Base-by-base conservation (phyloP, 1,140 invertebrate genomes). In the Drosophila saltans region DNA sequence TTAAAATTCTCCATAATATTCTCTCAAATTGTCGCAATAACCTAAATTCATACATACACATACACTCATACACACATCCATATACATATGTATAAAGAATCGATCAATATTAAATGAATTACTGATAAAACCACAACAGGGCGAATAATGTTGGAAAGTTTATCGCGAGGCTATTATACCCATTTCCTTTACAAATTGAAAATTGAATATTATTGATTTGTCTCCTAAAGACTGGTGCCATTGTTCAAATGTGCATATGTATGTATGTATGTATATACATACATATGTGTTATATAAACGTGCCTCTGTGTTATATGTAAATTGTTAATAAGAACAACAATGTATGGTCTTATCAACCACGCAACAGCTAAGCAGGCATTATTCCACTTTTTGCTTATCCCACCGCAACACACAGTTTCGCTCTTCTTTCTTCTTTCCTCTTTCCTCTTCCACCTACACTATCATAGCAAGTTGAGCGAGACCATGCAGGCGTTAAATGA, bases 401-500 rank as follows among this genome's bases (percentile, higher is more conserved):
- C 45, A 26, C 45, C 45, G 2, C 45, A 57, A 58, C 62, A 73
- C 48, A 58, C 24, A 36, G 8, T 26, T 52, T 16, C 16, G 16
- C 57, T 63, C 41, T 41, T 59, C 62, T 55, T 65, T 36, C 43
- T 57, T 45, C 52, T 59, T 30, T 33, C 61, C 55, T 55, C 65
- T 8, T 41, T 55, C 26, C 43, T 48, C 16, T 71, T 45, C 6
- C 33, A 36, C 6, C 33, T 5, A 36, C 33, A 36, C 33, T 36
- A 36, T 36, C 33, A 36, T 36, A 36, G 33, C 33, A 36, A 40
- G 61, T 62, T 62, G 24, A 26, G 64, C 61, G 24, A 66, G 80
- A 57, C 68, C 82, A 86, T 66, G 72, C 82, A 86, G 75, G 82
- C 82, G 83, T 86, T 86, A 82, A 86, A 86, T 86, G 82, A 85